These are phyloP conservation scores for Burhinus oedicnemus DNA, from an alignment of 2,113 vertebrate genomes.

Conservation along the genomic window DNA sequence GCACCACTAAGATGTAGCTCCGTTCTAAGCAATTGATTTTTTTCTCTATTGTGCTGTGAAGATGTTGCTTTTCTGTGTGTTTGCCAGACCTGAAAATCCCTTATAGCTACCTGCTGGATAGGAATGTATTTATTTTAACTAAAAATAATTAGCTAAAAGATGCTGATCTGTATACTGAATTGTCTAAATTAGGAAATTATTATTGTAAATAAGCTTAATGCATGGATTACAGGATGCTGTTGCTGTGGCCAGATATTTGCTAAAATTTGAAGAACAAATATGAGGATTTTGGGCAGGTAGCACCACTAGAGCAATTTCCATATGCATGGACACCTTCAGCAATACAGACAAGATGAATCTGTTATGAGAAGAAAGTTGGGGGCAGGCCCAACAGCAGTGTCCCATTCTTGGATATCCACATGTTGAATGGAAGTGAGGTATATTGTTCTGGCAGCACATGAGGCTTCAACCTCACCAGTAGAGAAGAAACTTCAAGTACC, in stretches of 20 bases:
- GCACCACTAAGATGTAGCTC: neutral
- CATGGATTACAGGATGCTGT: neutral
- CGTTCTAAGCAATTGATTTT: neutral
- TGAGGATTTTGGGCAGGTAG: neutral
- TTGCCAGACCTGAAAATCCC: neutral
- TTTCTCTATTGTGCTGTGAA: neutral
- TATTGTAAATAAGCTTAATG: neutral
- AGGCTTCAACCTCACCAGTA: neutral
- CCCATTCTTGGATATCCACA: neutral
- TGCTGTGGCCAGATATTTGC: neutral
- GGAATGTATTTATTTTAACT: neutral
- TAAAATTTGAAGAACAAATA: neutral
- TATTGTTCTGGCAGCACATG: neutral
- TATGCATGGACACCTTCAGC: neutral
- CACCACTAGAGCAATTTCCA: neutral
- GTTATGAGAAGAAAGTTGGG: neutral
- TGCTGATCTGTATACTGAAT: neutral
- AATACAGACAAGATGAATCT: neutral
- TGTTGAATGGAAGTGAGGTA: neutral
- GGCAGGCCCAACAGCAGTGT: neutral
- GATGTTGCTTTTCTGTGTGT: neutral
- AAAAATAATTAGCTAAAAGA: neutral
- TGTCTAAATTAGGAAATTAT: neutral
- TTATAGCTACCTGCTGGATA: neutral
- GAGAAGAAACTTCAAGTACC: neutral